Evolutionary conservation across 2,888 invertebrate genomes (phyloP).

Genomic region (Drosophila suboccidentalis): DNA sequence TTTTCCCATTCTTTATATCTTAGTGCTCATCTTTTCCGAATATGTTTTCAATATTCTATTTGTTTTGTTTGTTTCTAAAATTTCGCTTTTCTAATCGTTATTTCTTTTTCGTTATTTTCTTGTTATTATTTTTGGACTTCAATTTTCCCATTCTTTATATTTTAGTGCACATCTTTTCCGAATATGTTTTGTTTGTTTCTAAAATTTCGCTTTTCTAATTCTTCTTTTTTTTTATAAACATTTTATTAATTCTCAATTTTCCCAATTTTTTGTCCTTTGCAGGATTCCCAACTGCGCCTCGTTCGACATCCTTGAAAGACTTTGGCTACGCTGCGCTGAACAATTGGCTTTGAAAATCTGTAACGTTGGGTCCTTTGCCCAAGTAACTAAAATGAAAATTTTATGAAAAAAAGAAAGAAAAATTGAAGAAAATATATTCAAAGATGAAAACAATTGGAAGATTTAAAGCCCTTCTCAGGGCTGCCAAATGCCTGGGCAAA

Average conservation of each 20-base stretch:
- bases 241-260: background rate
- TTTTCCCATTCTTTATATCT: no score
- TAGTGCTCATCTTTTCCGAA: no score
- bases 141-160: no score
- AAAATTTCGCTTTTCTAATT: background rate
- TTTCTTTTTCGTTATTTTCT: no score
- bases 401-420: background rate
- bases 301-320: slow-evolving; percentile 51
- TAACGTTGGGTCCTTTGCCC: slow-evolving; percentile 43
- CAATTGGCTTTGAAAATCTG: slow-evolving; percentile 19
- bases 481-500: slow-evolving; percentile 81
- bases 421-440: slow-evolving; percentile 23
- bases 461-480: slow-evolving; percentile 84
- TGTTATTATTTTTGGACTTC: no score
- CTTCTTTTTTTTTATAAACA: background rate
- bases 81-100: background rate
- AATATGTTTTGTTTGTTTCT: background rate
- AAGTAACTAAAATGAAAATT: slow-evolving; percentile 17
- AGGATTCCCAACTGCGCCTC: slow-evolving; percentile 39
- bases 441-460: slow-evolving; percentile 37
- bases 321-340: slow-evolving; percentile 44
- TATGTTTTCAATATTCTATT: no score
- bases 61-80: background rate
- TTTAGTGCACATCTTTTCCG: no score
- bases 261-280: slow-evolving; percentile 16